Base-by-base conservation (phyloP, 2,113 vertebrate genomes). In the Oryzias javanicus region DNA sequence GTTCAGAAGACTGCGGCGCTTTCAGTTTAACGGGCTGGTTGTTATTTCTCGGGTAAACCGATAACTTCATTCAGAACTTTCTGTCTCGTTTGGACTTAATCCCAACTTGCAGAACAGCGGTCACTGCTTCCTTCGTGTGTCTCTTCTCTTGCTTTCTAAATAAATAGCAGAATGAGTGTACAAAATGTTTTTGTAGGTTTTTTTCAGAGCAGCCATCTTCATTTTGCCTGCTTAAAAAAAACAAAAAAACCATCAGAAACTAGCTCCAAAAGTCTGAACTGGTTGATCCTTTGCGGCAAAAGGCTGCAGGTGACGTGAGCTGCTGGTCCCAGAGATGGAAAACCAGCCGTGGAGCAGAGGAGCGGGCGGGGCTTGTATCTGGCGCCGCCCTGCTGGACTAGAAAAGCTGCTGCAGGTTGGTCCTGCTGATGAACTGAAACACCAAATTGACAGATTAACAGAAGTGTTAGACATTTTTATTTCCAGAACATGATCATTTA, bases 131-230 rank as follows among this genome's bases (percentile, higher is more conserved):
- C 70, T 77, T 69, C 60, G 19, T 48, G 61, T 68, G 61, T 76
- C 52, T 74, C 63, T 62, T 59, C 56, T 69, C 57, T 63, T 76
- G 4, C 76, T 83, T 83, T 86, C 79, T 68, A 49, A 87, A 82
- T 85, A 82, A 84, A 84, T 70, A 76, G 78, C 42, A 59, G 70
- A 59, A 41, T 79, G 69, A 70, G 55, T 84, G 75, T 80, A 65
- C 60, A 65, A 55, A 76, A 52, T 60, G 71, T 44, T 61, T 56
- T 72, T 72, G 69, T 67, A 47, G 60, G 41, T 77, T 24, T 52
- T 83, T 69, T 72, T 57, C 19, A 5, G 55, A 61, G 57, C 72
- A 67, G 72, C 79, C 64, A 19, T 20, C 27, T 47, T 66, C 58
- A 50, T 40, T 57, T 61, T 19, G 49, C 20, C 51, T 42, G 41